phyloP scores from a whole-genome alignment of 2,113 vertebrate species.

The Rhizomys pruinosus region DNA sequence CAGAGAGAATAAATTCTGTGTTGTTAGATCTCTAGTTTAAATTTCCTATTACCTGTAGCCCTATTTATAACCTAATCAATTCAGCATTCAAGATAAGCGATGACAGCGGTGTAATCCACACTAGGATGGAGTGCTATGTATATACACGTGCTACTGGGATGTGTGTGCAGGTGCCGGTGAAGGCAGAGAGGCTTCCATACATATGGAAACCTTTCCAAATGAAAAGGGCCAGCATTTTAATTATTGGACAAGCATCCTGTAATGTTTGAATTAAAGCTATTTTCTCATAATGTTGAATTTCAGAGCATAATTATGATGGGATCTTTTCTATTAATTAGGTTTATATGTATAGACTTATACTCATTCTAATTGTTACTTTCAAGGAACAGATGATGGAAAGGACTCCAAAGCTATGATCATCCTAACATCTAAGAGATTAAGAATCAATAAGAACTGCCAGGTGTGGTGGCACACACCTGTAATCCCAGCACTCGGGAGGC shows the following conservation, averaged over 20 bases:
- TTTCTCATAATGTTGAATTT: neutral
- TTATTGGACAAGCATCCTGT: neutral
- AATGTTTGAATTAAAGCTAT: neutral
- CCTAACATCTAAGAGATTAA: neutral
- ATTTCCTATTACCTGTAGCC: neutral
- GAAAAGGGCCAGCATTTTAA: neutral
- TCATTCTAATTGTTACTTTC: neutral
- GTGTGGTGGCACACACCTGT: no score
- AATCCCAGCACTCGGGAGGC: no score
- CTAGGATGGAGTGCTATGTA: neutral
- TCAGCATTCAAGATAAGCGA: neutral
- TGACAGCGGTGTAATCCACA: fast-evolving
- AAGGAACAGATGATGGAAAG: neutral
- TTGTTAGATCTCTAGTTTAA: neutral
- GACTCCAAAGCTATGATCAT: neutral
- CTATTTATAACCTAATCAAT: neutral
- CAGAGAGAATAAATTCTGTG: neutral
- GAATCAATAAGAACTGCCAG: neutral
- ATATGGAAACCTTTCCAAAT: neutral
- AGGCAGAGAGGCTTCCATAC: neutral
- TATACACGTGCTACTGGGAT: neutral
- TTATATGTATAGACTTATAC: neutral
- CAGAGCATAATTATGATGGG: neutral
- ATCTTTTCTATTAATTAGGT: conserved; percentile 1
- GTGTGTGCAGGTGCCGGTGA: neutral